These are phyloP conservation scores for Caranx ignobilis DNA, from an alignment of 2,113 vertebrate species.

Conservation along the genomic window DNA sequence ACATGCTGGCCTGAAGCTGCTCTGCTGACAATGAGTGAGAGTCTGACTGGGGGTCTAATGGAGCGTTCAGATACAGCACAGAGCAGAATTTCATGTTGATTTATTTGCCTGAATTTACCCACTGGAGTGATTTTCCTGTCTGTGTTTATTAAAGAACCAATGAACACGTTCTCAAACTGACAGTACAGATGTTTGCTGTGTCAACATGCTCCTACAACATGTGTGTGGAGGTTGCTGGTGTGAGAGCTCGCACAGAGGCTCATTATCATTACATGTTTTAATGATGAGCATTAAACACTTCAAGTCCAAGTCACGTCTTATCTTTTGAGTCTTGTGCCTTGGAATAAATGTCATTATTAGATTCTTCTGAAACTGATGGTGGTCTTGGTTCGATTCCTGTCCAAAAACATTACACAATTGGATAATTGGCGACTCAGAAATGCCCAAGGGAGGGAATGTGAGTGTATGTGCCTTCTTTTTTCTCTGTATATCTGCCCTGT, in stretches of 20 bases:
- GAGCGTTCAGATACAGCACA: slow-evolving; percentile 25
- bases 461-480: too few relatives aligned
- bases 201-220: slow-evolving; percentile 30
- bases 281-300: slow-evolving; percentile 7
- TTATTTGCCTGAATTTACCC: slow-evolving; percentile 45
- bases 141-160: slow-evolving; percentile 43
- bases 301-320: background rate
- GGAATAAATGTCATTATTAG: background rate
- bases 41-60: slow-evolving; percentile 34
- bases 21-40: slow-evolving; percentile 23
- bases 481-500: too few relatives aligned
- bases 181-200: slow-evolving; percentile 14
- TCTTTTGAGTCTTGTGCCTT: background rate
- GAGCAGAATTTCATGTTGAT: slow-evolving; percentile 20
- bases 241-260: background rate
- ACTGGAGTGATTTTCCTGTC: slow-evolving; percentile 21
- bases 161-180: slow-evolving; percentile 19
- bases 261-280: slow-evolving; percentile 5
- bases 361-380: slow-evolving; percentile 4
- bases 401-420: too few relatives aligned
- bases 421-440: too few relatives aligned
- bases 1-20: slow-evolving; percentile 25
- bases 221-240: slow-evolving; percentile 8
- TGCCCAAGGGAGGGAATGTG: too few relatives aligned
- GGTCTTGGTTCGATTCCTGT: too few relatives aligned